Evolutionary conservation across 2,888 invertebrate genomes (phyloP), one percentile per base, ranked within the genome.

Genomic region (Eupithecia inturbata): DNA sequence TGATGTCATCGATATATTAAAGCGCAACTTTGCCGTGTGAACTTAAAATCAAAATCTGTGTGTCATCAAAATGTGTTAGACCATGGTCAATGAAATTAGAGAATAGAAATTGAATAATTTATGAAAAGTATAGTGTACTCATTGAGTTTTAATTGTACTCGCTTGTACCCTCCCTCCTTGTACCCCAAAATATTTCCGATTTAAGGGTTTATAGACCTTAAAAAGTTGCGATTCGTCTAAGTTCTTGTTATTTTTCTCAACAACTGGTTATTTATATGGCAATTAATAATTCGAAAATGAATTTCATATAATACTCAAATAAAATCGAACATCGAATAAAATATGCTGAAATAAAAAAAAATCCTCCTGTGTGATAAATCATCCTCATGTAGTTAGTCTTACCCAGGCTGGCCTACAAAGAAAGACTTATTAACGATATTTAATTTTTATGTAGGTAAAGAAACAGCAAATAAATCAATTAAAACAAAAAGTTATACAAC

Each of bases 1-100:
- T 62, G 64, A 73, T 71, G 67, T 67, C 66, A 69, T 69, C 75
- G 68, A 66, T 66, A 39, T 66, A 64, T 12, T n/a, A 39, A 16
- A 39, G 16, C 62, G 31, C 31, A 39, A 66, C 39, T 66, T 66
- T 66, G 33, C 28, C 31, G 31, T 62, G 31, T 16, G 57, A 57
- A 57, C 57, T 57, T 57, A 31, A 31, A 62, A 19, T n/a, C n/a
- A n/a, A n/a, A n/a, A n/a, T n/a, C n/a, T 62, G 62, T 62, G 62
- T 19, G 62, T 62, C 62, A 62, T 62, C 62, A 62, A 62, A 62
- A 62, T 31, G 3, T 62, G 19, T 0, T 19, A 3, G 16, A 31
- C 4, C 19, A 62, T 19, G 28, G 31, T 6, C 31, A 28, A 31
- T 26, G 28, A 19, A 9, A 62, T 31, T 19, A 19, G 9, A 19